Evolutionary conservation across 53 echinoderm and acorn worm species (phyloP).

Genomic region (Holothuria leucospilota): DNA sequence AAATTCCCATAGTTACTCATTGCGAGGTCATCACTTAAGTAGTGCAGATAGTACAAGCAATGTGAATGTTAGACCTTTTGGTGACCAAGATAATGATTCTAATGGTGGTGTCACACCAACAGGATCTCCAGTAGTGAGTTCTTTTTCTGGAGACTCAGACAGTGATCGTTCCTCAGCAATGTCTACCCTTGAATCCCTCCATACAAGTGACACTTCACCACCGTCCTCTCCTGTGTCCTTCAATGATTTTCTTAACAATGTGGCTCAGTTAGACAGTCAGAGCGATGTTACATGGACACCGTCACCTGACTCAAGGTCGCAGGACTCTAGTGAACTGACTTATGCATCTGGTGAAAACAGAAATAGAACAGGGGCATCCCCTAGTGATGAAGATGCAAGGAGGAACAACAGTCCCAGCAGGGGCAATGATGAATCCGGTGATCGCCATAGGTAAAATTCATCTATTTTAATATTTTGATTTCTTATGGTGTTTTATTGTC

Average conservation of each 20-base stretch:
- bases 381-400: no score
- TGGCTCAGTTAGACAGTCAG: constrained; percentile 10
- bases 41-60: constrained; percentile 30
- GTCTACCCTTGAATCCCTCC: background rate
- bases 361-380: background rate
- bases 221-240: constrained; percentile 25
- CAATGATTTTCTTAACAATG: background rate
- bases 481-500: background rate
- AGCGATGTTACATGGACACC: constrained; percentile 25
- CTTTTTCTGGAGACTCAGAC: background rate
- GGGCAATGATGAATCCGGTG: no score
- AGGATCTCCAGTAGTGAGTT: background rate
- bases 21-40: background rate
- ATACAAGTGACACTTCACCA: constrained; percentile 25
- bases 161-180: background rate
- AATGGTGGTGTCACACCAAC: constrained; percentile 2
- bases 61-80: no score
- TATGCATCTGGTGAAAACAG: background rate
- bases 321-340: background rate
- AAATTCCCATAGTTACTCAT: background rate
- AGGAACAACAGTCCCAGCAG: no score
- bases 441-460: background rate
- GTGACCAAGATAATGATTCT: background rate
- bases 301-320: background rate
- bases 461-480: background rate